Conservation (phyloP, 2,113 vertebrate genomes). For the Clarias gariepinus region DNA sequence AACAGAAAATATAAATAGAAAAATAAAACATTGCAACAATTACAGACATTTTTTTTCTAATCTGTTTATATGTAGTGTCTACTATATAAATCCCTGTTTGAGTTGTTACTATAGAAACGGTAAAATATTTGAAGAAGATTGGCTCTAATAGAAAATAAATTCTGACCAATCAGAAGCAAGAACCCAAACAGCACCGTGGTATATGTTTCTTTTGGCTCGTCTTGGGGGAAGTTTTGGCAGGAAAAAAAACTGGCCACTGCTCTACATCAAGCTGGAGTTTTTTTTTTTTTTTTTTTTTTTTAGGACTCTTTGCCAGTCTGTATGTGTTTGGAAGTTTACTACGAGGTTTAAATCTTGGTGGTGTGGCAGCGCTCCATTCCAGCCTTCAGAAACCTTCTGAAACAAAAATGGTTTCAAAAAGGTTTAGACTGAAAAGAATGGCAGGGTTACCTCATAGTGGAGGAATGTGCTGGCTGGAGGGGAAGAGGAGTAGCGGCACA, state of each 20-base stretch:
- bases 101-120: constrained; percentile 2
- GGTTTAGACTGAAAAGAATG: not conserved
- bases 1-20: not conserved
- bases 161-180: not conserved
- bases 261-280: constrained; percentile 34
- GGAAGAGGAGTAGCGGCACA: constrained; percentile 12
- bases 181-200: not conserved
- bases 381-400: not conserved
- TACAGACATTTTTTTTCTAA: constrained; percentile 6
- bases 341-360: not conserved
- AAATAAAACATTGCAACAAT: not conserved
- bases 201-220: constrained; percentile 52
- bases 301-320: not conserved
- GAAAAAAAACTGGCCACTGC: constrained; percentile 38
- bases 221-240: constrained; percentile 47
- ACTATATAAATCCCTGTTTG: not conserved
- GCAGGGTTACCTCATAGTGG: constrained; percentile 4
- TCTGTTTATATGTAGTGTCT: not conserved
- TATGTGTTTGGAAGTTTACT: constrained; percentile 10
- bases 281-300: not conserved
- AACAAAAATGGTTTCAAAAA: not conserved
- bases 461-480: not conserved
- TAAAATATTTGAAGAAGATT: not conserved
- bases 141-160: not conserved
- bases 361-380: constrained; percentile 3